Evolutionary conservation across 1,140 invertebrate species (phyloP).

Genomic region (Drosophila ogumai): DNA sequence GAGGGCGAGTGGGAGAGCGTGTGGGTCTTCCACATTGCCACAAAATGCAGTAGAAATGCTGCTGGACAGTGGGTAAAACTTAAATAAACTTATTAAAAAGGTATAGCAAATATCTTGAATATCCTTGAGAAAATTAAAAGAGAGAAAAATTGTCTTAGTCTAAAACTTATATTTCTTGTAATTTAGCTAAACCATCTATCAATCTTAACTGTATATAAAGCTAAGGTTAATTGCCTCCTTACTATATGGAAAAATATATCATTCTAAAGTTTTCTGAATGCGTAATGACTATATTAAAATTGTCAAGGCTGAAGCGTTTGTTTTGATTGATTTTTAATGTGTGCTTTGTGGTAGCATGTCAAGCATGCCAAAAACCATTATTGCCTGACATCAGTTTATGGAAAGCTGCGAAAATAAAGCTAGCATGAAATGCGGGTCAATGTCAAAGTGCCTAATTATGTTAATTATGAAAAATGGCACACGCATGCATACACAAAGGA

Average conservation of each 20-base stretch:
- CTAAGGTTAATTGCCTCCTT: constrained; percentile 1
- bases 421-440: constrained; percentile 19
- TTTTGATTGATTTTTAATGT: constrained; percentile 27
- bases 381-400: constrained; percentile 4
- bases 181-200: neutral
- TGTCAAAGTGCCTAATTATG: constrained; percentile 2
- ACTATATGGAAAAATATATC: neutral
- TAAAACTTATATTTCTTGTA: neutral
- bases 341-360: constrained; percentile 13
- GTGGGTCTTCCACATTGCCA: constrained; percentile 44
- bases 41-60: neutral
- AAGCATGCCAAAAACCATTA: constrained; percentile 35
- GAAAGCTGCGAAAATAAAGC: constrained; percentile 16
- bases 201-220: neutral
- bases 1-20: neutral
- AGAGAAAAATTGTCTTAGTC: neutral
- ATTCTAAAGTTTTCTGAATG: neutral
- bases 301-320: constrained; percentile 7
- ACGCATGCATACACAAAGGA: neutral
- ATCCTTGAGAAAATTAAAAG: neutral
- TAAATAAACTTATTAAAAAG: neutral
- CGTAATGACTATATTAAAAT: constrained; percentile 9
- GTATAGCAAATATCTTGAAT: neutral
- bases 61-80: neutral
- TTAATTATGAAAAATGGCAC: constrained; percentile 5